phyloP scores from a whole-genome alignment of 2,797 vertebrate species.

The Phoxinus dragarum region DNA sequence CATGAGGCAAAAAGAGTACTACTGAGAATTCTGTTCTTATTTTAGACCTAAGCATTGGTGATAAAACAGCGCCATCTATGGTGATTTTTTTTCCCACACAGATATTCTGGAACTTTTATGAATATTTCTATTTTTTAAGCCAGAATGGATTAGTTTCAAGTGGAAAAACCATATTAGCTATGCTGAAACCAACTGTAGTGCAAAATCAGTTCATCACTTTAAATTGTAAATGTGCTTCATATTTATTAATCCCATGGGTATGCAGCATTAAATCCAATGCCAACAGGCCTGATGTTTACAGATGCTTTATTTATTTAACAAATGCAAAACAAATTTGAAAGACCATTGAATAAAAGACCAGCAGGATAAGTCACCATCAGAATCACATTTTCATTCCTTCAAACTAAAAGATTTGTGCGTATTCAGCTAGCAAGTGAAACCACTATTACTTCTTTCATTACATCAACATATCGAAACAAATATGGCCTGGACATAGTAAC shows the following conservation, averaged over 20 bases:
- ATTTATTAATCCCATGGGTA: not conserved
- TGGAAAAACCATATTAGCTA: not conserved
- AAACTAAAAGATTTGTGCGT: not conserved
- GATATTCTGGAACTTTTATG: not conserved
- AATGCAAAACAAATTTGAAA: not conserved
- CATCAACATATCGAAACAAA: slow-evolving; percentile 49
- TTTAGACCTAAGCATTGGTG: not conserved
- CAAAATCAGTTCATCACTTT: not conserved
- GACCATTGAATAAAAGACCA: not conserved
- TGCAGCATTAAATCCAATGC: not conserved
- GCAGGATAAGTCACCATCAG: not conserved
- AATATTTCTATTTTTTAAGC: not conserved
- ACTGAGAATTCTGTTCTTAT: not conserved
- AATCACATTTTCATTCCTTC: not conserved
- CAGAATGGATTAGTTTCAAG: not conserved
- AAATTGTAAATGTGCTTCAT: not conserved
- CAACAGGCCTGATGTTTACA: not conserved
- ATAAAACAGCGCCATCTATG: not conserved
- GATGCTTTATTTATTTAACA: slow-evolving; percentile 12
- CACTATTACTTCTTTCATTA: not conserved
- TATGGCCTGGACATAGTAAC: slow-evolving; percentile 65
- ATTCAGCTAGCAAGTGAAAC: slow-evolving; percentile 3
- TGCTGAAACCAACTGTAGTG: not conserved
- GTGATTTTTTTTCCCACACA: not conserved
- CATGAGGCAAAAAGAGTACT: not conserved